phyloP scores from a whole-genome alignment of 2,113 vertebrate species.

The Oreochromis tanganicae region DNA sequence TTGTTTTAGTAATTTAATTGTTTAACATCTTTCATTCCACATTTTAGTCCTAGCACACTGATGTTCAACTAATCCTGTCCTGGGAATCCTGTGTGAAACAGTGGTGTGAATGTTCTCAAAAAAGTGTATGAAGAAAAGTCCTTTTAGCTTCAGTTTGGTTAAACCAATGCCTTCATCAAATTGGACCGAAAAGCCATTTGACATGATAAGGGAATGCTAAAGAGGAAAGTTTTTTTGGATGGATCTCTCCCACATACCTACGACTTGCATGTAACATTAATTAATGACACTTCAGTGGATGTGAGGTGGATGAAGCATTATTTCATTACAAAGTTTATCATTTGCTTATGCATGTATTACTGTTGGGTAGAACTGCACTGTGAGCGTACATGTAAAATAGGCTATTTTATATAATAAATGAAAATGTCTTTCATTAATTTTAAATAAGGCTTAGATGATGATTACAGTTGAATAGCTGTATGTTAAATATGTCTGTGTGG shows the following conservation, averaged over 20 bases:
- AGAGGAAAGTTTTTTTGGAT: fast-evolving
- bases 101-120: neutral
- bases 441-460: neutral
- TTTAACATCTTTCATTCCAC: neutral
- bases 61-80: neutral
- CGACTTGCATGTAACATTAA: neutral
- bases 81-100: neutral
- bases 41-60: neutral
- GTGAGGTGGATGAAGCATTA: neutral
- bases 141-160: neutral
- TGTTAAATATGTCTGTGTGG: neutral
- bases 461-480: neutral
- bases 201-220: fast-evolving
- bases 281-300: neutral
- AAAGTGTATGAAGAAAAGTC: neutral
- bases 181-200: neutral
- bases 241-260: fast-evolving
- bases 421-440: neutral
- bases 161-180: neutral
- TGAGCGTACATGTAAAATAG: neutral
- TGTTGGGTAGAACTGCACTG: neutral
- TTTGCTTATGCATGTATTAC: neutral
- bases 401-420: neutral
- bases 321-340: neutral
- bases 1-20: neutral